phyloP scores from a whole-genome alignment of 35 echinoderm and acorn worm genomes.

The Chiridota heheva region DNA sequence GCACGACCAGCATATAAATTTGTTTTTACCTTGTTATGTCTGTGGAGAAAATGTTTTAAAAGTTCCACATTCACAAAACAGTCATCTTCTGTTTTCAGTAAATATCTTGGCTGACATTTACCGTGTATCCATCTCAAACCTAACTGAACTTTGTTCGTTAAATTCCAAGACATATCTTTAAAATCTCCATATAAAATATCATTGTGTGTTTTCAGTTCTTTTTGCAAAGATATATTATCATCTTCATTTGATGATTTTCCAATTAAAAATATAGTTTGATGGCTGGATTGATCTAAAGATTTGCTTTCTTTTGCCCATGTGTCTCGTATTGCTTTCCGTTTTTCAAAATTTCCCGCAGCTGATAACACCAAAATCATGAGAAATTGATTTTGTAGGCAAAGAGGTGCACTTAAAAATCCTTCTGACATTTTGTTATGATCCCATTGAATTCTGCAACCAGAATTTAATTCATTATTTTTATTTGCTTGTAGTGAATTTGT shows the following conservation, averaged over 20 bases:
- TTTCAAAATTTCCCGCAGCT: constrained; percentile 58
- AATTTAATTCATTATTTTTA: background rate
- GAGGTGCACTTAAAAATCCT: background rate
- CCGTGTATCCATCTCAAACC: constrained; percentile 70
- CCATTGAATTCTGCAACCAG: background rate
- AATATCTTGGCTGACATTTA: constrained; percentile 67
- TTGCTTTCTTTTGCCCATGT: constrained; percentile 69
- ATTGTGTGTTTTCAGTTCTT: constrained; percentile 50
- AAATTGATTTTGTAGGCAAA: constrained; percentile 29
- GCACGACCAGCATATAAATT: constrained; percentile 68
- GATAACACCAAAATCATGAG: constrained; percentile 84
- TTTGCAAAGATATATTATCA: constrained; percentile 15
- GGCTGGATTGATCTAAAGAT: background rate
- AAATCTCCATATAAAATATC: constrained; percentile 82
- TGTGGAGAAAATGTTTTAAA: constrained; percentile 55
- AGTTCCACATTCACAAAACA: constrained; percentile 81
- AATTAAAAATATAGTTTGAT: constrained; percentile 77
- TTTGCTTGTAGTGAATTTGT: background rate
- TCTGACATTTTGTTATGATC: background rate
- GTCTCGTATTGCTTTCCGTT: constrained; percentile 70
- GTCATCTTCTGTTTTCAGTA: constrained; percentile 90
- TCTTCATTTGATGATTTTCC: constrained; percentile 30
- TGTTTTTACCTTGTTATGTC: constrained; percentile 47
- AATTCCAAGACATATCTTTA: constrained; percentile 69
- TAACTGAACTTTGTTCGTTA: constrained; percentile 90